Evolutionary conservation across 2,113 vertebrate species (phyloP).

Genomic region (Garra rufa): DNA sequence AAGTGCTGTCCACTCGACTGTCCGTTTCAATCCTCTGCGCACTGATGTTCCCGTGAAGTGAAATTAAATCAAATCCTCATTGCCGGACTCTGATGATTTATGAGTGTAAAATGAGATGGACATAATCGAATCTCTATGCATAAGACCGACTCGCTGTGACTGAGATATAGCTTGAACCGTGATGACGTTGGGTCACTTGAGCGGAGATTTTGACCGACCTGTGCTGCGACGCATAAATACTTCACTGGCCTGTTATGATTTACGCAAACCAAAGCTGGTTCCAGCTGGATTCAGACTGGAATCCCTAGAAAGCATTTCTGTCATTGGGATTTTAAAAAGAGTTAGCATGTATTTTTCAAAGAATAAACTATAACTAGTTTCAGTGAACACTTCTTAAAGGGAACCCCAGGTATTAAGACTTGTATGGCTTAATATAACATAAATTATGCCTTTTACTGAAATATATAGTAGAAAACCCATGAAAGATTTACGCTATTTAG

Average conservation of each 20-base stretch:
- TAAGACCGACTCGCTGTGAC: not conserved
- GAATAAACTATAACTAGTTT: too few species aligned
- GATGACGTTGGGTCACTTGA: conserved; percentile 29
- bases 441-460: too few species aligned
- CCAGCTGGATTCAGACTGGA: not conserved
- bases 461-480: too few species aligned
- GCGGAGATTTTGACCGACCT: conserved; percentile 1
- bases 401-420: too few species aligned
- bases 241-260: conserved; percentile 12
- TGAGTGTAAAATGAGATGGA: conserved; percentile 42
- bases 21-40: conserved; percentile 30
- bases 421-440: too few species aligned
- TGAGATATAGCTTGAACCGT: conserved; percentile 26
- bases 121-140: conserved; percentile 46
- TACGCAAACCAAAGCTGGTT: not conserved
- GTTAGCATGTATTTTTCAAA: not conserved
- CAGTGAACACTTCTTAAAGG: too few species aligned
- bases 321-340: not conserved
- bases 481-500: too few species aligned
- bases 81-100: conserved; percentile 41
- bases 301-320: not conserved
- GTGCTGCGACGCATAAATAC: conserved; percentile 2
- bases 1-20: conserved; percentile 34
- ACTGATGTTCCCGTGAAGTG: conserved; percentile 31
- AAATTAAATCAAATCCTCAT: conserved; percentile 55